Conservation (phyloP, 2,888 invertebrate species). For the Hydriomena furcata region DNA sequence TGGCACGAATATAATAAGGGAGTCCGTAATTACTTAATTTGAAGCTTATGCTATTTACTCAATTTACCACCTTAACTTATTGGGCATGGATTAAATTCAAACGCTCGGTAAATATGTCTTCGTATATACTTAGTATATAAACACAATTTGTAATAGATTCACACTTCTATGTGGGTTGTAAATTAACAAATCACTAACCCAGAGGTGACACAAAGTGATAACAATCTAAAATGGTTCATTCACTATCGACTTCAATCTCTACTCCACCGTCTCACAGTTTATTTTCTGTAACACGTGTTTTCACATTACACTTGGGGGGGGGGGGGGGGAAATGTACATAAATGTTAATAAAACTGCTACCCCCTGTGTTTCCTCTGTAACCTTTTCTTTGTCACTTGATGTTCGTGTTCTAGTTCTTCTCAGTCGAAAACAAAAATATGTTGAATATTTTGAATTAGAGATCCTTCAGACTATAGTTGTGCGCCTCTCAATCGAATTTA, state of each 20-base stretch:
- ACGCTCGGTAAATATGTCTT: too few relatives aligned
- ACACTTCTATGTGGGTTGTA: neutral
- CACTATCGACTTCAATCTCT: conserved; percentile 1
- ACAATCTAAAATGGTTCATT: conserved; percentile 11
- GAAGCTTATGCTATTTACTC: too few relatives aligned
- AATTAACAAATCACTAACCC: conserved; percentile 8
- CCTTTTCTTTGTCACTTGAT: conserved; percentile 23
- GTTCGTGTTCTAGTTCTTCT: conserved; percentile 10
- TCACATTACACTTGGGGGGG: conserved; percentile 32
- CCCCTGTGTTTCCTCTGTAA: conserved; percentile 26
- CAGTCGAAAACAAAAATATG: too few relatives aligned
- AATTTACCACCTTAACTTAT: too few relatives aligned
- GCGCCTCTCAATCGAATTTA: too few relatives aligned
- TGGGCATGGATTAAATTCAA: too few relatives aligned
- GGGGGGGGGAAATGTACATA: conserved; percentile 33
- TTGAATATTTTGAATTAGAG: too few relatives aligned
- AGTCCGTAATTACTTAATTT: too few relatives aligned
- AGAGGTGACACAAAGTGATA: conserved; percentile 15
- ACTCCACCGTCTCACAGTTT: conserved; percentile 24
- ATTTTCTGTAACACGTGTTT: conserved; percentile 17
- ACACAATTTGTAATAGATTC: too few relatives aligned
- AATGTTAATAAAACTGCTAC: conserved; percentile 29
- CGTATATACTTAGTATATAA: too few relatives aligned
- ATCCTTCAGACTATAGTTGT: too few relatives aligned
- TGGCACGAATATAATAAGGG: too few relatives aligned